Base-by-base conservation (phyloP, 2,797 vertebrate genomes). In the Eulemur rubriventer region DNA sequence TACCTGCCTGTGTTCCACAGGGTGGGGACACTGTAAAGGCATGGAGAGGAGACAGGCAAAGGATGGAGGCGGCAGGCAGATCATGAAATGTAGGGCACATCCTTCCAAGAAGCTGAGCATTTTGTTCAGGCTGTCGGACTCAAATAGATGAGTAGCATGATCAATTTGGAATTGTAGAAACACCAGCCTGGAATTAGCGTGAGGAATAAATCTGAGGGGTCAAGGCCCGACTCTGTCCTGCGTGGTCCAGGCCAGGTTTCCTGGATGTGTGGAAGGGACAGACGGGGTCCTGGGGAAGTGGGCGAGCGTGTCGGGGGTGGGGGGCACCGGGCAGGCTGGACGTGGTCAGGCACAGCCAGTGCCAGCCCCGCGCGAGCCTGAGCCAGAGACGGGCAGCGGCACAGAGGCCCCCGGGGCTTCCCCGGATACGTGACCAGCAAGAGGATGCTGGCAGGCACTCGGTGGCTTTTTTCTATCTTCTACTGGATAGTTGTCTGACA, bases 261-360 rank as follows among this genome's bases (percentile, higher is more conserved):
- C 8, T 17, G 22, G 26, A 38, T 0, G 1, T 43, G 18, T 17
- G 1, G 1, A 6, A 28, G 22, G 38, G 16, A 17, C 46, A 76
- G 20, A 78, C 6, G 50, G 18, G 9, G 2, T 1, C 1, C 0
- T 16, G 41, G 41, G 10, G 48, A 9, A 59, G 30, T 0, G 14
- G 26, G 24, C 17, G 1, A 30, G 20, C 0, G 4, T 20, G 20
- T 22, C 30, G 26, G 20, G 1, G 4, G 9, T 1, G 20, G 7
- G 4, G 12, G 4, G 18, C 2, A 0, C 2, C 13, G 2, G 11
- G 6, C 38, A 59, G 52, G 26, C 26, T 35, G 69, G 38, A 5
- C 0, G 6, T 35, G 10, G 6, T 12, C 17, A 13, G 8, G 14
- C 10, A 26, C 12, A 13, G 57, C n/a, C 28, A n/a, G 18, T 3